Evolutionary conservation across 1,140 invertebrate genomes (phyloP).

Genomic region (Helicoverpa armigera): DNA sequence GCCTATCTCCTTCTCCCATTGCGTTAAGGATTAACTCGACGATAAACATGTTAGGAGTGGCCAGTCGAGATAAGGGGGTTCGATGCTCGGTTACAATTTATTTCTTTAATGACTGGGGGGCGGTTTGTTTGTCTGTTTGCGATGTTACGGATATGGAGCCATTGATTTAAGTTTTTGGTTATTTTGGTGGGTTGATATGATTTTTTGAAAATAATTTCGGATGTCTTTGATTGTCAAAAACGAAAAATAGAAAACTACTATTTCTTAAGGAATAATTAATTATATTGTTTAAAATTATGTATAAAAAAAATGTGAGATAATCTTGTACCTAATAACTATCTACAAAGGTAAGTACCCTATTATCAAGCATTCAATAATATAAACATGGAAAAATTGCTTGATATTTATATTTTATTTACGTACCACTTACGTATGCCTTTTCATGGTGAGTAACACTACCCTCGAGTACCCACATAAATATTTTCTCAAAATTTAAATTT

Average conservation of each 20-base stretch:
- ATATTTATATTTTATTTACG: too few species aligned
- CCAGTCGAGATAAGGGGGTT: slow-evolving; percentile 48
- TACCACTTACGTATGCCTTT: too few species aligned
- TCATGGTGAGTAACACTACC: background rate
- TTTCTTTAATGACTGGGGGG: slow-evolving; percentile 45
- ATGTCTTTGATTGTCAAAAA: too few species aligned
- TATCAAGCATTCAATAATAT: too few species aligned
- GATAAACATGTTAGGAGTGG: slow-evolving; percentile 46
- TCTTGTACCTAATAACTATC: too few species aligned
- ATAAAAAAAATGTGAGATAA: too few species aligned
- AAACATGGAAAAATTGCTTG: too few species aligned
- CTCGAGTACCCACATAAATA: slow-evolving; percentile 10
- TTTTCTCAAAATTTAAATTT: slow-evolving; percentile 22
- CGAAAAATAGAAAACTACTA: too few species aligned
- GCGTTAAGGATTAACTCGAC: slow-evolving; percentile 30
- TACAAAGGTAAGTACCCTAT: too few species aligned
- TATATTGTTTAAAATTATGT: too few species aligned
- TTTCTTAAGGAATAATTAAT: too few species aligned
- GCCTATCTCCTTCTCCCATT: background rate
- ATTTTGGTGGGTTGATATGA: background rate
- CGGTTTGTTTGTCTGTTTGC: slow-evolving; percentile 19
- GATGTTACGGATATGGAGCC: background rate
- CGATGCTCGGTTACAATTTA: slow-evolving; percentile 39
- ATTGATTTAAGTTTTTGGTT: slow-evolving; percentile 25
- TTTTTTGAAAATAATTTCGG: too few species aligned